Evolutionary conservation across 1,140 invertebrate species (phyloP).

Genomic region (Pararge aegeria): DNA sequence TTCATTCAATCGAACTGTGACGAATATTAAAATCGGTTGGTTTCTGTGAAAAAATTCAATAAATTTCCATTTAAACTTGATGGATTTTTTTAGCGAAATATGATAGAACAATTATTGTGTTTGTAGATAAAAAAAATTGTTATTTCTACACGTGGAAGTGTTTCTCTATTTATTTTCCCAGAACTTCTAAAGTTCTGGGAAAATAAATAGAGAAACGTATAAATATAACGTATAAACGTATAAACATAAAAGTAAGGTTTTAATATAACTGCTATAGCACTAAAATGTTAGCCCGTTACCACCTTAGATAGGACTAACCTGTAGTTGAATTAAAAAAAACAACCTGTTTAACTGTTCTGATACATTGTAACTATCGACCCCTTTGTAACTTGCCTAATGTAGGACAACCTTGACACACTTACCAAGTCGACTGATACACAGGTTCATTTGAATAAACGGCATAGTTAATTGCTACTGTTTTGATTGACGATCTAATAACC

Average conservation of each 20-base stretch:
- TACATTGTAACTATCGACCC: background rate
- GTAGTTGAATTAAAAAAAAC: too few relatives aligned
- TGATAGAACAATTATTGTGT: too few relatives aligned
- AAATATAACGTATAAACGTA: too few relatives aligned
- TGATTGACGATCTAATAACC: background rate
- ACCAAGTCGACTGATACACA: constrained; percentile 13
- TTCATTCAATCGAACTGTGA: constrained; percentile 35
- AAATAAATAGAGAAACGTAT: too few relatives aligned
- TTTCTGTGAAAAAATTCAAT: constrained; percentile 22
- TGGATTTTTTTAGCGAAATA: background rate
- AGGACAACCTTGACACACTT: constrained; percentile 28
- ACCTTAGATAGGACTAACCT: too few relatives aligned
- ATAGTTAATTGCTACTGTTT: constrained; percentile 16
- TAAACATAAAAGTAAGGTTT: too few relatives aligned
- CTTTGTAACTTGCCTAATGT: constrained; percentile 23
- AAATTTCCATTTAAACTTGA: constrained; percentile 6
- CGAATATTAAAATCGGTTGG: constrained; percentile 27
- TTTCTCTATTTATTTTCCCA: too few relatives aligned
- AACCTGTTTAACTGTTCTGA: background rate
- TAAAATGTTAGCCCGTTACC: too few relatives aligned
- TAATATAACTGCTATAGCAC: too few relatives aligned
- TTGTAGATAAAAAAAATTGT: too few relatives aligned
- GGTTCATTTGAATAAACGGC: constrained; percentile 27
- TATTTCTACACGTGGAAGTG: too few relatives aligned
- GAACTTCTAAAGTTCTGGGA: too few relatives aligned